These are phyloP conservation scores for Eonycteris spelaea DNA, from an alignment of 2,113 vertebrate species.

Conservation along the genomic window DNA sequence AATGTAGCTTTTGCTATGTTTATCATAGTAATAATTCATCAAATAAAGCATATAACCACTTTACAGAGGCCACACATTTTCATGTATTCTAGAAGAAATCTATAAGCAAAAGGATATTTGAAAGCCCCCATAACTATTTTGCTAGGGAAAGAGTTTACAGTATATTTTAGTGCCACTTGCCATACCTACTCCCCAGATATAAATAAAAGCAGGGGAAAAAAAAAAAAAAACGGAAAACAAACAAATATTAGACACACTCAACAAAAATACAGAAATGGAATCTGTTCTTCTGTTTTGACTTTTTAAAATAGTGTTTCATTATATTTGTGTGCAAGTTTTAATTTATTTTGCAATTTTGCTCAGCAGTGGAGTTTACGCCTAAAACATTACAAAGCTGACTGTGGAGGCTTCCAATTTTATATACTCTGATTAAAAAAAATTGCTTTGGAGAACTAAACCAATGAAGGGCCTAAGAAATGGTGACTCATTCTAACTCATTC, in stretches of 20 bases:
- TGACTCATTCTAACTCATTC: background rate
- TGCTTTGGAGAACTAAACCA: background rate
- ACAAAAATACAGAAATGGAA: background rate
- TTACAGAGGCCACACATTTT: background rate
- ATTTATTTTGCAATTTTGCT: conserved; percentile 35
- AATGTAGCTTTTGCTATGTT: background rate
- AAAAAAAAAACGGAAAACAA: background rate
- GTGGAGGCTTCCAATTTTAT: background rate
- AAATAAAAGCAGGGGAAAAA: background rate
- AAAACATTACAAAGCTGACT: background rate
- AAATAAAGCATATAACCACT: background rate
- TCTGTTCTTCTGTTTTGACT: background rate
- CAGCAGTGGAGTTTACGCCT: background rate
- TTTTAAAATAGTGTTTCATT: background rate
- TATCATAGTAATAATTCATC: background rate
- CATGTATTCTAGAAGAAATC: background rate
- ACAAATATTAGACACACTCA: background rate
- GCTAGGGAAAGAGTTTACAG: background rate
- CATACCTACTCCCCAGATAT: background rate
- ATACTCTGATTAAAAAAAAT: background rate
- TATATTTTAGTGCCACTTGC: background rate
- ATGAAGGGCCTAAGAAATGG: background rate
- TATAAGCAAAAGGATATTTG: background rate
- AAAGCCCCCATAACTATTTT: background rate
- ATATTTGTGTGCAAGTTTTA: background rate